Percentiles rank a stretch among this genome's conserved stretches.
Evolutionary conservation across 2,888 invertebrate species (phyloP).

Genomic region (Dione vanillae): DNA sequence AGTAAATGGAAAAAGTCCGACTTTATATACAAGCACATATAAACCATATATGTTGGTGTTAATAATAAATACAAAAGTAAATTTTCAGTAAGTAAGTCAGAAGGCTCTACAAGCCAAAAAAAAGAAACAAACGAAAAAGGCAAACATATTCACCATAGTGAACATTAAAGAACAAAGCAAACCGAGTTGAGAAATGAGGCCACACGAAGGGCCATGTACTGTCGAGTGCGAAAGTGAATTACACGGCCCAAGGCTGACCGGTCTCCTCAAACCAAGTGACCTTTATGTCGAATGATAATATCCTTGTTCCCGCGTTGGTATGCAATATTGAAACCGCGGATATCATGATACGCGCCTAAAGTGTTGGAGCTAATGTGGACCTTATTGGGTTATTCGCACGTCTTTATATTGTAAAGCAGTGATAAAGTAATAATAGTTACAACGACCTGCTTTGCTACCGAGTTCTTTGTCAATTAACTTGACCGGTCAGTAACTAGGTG

Average conservation of each 20-base stretch:
- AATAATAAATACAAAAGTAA: slow-evolving; percentile 6
- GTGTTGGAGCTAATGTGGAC: slow-evolving; percentile 30
- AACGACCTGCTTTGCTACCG: slow-evolving; percentile 26
- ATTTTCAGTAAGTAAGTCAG: not conserved
- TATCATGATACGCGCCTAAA: slow-evolving; percentile 54
- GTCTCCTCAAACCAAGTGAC: slow-evolving; percentile 81
- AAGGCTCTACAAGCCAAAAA: slow-evolving; percentile 25
- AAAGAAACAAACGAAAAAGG: slow-evolving; percentile 36
- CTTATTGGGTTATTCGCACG: slow-evolving; percentile 24
- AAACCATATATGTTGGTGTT: not conserved
- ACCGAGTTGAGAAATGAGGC: slow-evolving; percentile 76
- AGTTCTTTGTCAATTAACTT: slow-evolving; percentile 22
- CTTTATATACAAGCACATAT: slow-evolving; percentile 12
- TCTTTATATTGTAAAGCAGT: not conserved
- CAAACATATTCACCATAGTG: slow-evolving; percentile 45
- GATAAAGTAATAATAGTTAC: slow-evolving; percentile 14
- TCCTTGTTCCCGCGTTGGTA: slow-evolving; percentile 75
- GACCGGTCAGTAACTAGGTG: slow-evolving; percentile 21
- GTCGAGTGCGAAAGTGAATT: slow-evolving; percentile 79
- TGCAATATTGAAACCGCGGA: slow-evolving; percentile 66
- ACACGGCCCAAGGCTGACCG: slow-evolving; percentile 80
- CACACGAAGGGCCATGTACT: slow-evolving; percentile 74
- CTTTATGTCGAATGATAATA: slow-evolving; percentile 79
- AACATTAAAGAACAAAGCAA: slow-evolving; percentile 65
- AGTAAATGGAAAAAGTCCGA: not conserved